Base-by-base conservation (phyloP, 92 coral and sea anemone species). In the Epizoanthus rinbou region DNA sequence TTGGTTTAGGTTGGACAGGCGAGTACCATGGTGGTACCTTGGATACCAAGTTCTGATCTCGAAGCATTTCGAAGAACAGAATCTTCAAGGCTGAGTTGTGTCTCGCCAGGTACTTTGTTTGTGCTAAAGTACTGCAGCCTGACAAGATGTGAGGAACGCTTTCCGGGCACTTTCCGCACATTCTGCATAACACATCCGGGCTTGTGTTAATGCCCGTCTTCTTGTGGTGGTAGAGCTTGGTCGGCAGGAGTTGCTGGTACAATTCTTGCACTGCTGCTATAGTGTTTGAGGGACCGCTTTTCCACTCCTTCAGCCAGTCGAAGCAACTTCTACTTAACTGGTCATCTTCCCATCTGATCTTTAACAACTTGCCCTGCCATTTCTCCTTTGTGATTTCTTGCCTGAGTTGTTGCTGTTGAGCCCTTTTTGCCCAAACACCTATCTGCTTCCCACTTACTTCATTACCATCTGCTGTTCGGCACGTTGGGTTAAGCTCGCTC, bases 11-110 rank as follows among this genome's bases (percentile, higher is more conserved):
- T 54, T 69, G 24, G 64, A 21, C 69, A 1, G 69, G 70, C 69
- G 72, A 65, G 71, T 86, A 69, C 85, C 70, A 80, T 57, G 86
- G 80, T 79, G 85, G 85, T 39, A 85, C 89, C 43, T 57, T 23
- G 63, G 70, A 22, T 35, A 85, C 64, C 43, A 85, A 52, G 58
- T 56, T 60, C 74, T 21, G 81, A 59, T 82, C 64, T 82, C 54
- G 54, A 50, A 82, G 86, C 59, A 70, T 68, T 70, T 82, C 86
- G 75, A 67, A 70, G 31, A 81, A 56, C 18, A 78, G 70, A 54
- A 78, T 52, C 63, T 81, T 81, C 43, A 81, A n/a, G 22, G 79
- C 85, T 64, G 76, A 52, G 58, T 81, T 81, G 73, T 81, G 85
- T 28, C 85, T 67, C 52, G 75, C 75, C 31, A 81, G 76, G 63